Base-by-base conservation (phyloP, 1,140 invertebrate genomes). In the Aphaenogaster ashmeadi region DNA sequence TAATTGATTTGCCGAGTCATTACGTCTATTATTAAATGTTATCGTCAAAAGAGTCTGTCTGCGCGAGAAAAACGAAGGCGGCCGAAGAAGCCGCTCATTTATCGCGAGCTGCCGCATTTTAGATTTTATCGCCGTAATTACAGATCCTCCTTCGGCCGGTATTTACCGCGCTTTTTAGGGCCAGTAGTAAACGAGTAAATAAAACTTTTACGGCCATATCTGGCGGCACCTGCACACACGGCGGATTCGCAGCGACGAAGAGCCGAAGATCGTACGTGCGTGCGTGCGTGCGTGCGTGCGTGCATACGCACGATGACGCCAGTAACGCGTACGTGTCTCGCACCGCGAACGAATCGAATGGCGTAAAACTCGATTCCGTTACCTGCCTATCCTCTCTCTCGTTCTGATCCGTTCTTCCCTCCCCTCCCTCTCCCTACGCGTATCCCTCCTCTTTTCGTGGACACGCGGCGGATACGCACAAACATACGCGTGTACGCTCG, bases 311-410 rank as follows among this genome's bases (percentile, higher is more conserved):
- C 80, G 69, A 84, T 71, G 41, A 56, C 67, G 67, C 50, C 38
- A 11, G 13, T 69, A 62, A 58, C 54, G 56, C 38, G n/a, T 69
- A 81, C 54, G 62, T 80, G 52, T 80, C 62, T 67, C 62, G 62
- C 54, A 64, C 56, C 36, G 64, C 69, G 69, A 64, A 54, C 80
- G 72, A 85, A 67, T 86, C 58, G 74, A 78, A 78, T 86, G 74
- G 72, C 72, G 80, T 69, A 47, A 86, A 88, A 86, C 69, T 7
- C 83, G 87, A 86, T 85, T 79, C 79, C 86, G 86, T 84, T 78
- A 83, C 33, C 78, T 79, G 66, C 50, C 84, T 56, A 6, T 87
- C 84, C 75, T 18, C 64, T 69, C 86, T 80, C 58, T 79, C 62
- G 38, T 27, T 58, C 33, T 41, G 33, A 38, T 85, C 38, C 66